Base-by-base conservation (phyloP, 2,113 vertebrate genomes). In the Coturnix japonica region DNA sequence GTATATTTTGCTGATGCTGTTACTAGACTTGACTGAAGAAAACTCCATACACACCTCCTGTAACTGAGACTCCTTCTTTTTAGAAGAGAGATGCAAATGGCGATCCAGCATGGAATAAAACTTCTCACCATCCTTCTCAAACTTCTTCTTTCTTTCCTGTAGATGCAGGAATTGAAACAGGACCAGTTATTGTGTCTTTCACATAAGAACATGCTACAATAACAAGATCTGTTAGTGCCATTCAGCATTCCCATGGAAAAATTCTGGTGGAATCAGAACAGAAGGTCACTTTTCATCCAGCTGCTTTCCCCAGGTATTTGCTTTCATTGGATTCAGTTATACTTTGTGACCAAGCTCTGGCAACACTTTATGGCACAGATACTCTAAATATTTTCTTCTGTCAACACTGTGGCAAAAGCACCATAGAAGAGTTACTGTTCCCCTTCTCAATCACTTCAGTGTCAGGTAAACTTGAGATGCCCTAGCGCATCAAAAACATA, bases 101-200 rank as follows among this genome's bases (percentile, higher is more conserved):
- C 99, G 99, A 91, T 99, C 99, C 92, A 99, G 94, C 94, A 98
- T 98, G 51, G 99, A 99, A 97, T 99, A 99, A 97, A 99, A 99
- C 77, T 98, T 99, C 81, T 99, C 99, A 53, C 99, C 98, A 91
- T 99, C 99, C 87, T 99, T 99, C 95, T 99, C 99, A 94, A 99
- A 99, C 95, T 99, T 99, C 87, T 99, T 99, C 95, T 97, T 99
- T 87, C 98, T 98, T 54, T 99, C 99, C 99, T 99, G 96, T 43
- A 97, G 31, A 31, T 80, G 43, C 11, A 81, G 92, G 31, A 95
- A 31, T 87, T 95, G 81, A 49, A 69, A 69, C 26, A 95, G 30
- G 93, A 87, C 13, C 33, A 26, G 13, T 76, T 73, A 86, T 0
- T 61, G 76, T 8, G 6, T 69, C 78, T 84, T 49, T 43, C 56